A percentile compares a stretch with the other conserved stretches of the same genome.
Conservation (phyloP, 2,113 vertebrate species). For the Pangasianodon gigas region DNA sequence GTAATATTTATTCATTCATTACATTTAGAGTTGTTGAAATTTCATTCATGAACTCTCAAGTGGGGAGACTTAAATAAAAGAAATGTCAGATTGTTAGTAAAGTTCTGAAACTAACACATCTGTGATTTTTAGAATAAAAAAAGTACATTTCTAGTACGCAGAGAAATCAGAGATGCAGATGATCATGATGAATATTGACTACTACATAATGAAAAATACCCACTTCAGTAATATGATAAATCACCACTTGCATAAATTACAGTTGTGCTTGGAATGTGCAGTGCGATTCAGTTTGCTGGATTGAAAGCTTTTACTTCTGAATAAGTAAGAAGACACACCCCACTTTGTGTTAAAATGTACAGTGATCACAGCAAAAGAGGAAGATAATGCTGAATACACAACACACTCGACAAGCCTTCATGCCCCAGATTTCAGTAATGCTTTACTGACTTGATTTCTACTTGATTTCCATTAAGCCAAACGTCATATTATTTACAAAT, state of each 20-base stretch:
- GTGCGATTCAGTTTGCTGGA: constrained; percentile 4
- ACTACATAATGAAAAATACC: constrained; percentile 13
- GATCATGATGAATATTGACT: constrained; percentile 62
- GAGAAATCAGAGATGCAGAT: constrained; percentile 71
- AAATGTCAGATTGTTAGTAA: constrained; percentile 70
- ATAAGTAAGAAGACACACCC: constrained; percentile 17
- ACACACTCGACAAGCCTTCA: constrained; percentile 76
- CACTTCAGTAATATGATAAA: constrained; percentile 18
- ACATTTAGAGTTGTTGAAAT: constrained; percentile 64
- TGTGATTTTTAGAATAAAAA: constrained; percentile 76
- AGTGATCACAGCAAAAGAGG: constrained; percentile 77
- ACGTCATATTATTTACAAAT: constrained; percentile 91
- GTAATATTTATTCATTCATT: constrained; percentile 72
- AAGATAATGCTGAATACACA: constrained; percentile 72
- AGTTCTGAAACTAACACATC: constrained; percentile 79
- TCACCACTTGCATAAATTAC: constrained; percentile 39
- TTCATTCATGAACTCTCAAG: constrained; percentile 64
- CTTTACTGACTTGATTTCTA: constrained; percentile 70
- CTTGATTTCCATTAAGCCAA: constrained; percentile 71
- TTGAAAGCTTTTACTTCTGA: constrained; percentile 24
- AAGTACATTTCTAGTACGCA: constrained; percentile 80
- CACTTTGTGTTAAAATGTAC: constrained; percentile 58
- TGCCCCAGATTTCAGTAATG: constrained; percentile 76
- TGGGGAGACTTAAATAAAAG: constrained; percentile 68
- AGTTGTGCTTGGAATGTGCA: constrained; percentile 39